Conservation (phyloP, 2,888 invertebrate species). For the Pinctada fucata region DNA sequence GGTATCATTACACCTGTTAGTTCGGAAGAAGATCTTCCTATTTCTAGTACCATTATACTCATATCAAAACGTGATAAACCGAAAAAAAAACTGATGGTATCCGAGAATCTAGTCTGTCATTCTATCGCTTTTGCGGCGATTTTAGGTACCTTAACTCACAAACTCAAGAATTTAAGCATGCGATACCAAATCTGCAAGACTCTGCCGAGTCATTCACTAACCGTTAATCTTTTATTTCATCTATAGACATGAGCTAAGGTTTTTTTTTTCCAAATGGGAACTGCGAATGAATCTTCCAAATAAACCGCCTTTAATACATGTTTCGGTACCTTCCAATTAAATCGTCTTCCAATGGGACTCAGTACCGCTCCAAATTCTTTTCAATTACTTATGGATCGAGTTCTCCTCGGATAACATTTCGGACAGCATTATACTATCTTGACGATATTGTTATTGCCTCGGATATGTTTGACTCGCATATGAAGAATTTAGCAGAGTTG, state of each 20-base stretch:
- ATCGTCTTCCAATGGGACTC: slow-evolving; percentile 41
- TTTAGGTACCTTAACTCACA: slow-evolving; percentile 45
- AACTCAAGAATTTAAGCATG: slow-evolving; percentile 11
- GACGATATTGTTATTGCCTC: slow-evolving; percentile 43
- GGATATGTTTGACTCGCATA: slow-evolving; percentile 38
- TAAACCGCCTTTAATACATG: slow-evolving; percentile 50
- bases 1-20: slow-evolving; percentile 38
- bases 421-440: slow-evolving; percentile 41
- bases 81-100: background rate
- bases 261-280: slow-evolving; percentile 26
- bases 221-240: slow-evolving; percentile 28
- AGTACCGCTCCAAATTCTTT: background rate
- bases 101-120: slow-evolving; percentile 33
- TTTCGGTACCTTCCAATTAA: slow-evolving; percentile 47
- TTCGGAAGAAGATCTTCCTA: slow-evolving; percentile 33
- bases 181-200: slow-evolving; percentile 31
- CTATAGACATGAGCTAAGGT: slow-evolving; percentile 28
- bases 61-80: slow-evolving; percentile 36
- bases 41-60: slow-evolving; percentile 38
- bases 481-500: slow-evolving; percentile 36
- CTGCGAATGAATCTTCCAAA: slow-evolving; percentile 21
- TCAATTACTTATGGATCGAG: slow-evolving; percentile 47
- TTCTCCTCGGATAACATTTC: slow-evolving; percentile 42
- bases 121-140: slow-evolving; percentile 41
- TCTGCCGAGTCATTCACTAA: slow-evolving; percentile 31